These are phyloP conservation scores for Leptinotarsa lineolata DNA, from an alignment of 1,140 invertebrate genomes.

Conservation along the genomic window DNA sequence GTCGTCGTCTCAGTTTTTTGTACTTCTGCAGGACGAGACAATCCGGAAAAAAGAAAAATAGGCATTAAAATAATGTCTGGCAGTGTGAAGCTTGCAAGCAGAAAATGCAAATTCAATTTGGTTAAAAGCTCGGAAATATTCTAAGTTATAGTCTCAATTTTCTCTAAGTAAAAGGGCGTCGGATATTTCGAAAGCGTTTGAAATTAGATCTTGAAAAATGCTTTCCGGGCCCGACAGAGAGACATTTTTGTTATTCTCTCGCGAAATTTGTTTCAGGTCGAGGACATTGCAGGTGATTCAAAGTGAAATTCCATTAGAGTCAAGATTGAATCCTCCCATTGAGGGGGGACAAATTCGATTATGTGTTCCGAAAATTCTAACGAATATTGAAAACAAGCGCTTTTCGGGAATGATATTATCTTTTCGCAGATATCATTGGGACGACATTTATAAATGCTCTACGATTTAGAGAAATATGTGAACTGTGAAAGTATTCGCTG, in stretches of 20 bases:
- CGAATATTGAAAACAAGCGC: too few relatives aligned
- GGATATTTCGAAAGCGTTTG: constrained; percentile 16
- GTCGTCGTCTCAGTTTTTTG: constrained; percentile 86
- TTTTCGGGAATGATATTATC: too few relatives aligned
- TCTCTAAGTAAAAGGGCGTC: background rate
- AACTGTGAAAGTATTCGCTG: too few relatives aligned
- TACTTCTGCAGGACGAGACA: constrained; percentile 71
- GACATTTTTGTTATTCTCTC: background rate
- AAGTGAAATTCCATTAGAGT: background rate
- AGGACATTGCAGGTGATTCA: background rate
- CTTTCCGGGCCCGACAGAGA: background rate
- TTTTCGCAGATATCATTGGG: too few relatives aligned
- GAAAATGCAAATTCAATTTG: constrained; percentile 21
- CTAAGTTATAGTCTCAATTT: constrained; percentile 5
- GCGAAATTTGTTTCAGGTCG: background rate
- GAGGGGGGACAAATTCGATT: background rate
- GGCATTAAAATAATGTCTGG: constrained; percentile 20
- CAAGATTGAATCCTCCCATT: background rate
- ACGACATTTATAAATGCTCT: too few relatives aligned
- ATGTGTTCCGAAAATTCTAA: background rate
- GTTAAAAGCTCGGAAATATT: constrained; percentile 23
- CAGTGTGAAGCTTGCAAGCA: constrained; percentile 6
- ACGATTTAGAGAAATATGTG: too few relatives aligned
- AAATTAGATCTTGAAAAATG: constrained; percentile 13
- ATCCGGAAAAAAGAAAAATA: constrained; percentile 53